A percentile compares a stretch with the other conserved stretches of the same genome.
Conservation (phyloP, 2,797 vertebrate genomes). For the Pseudochirops cupreus region DNA sequence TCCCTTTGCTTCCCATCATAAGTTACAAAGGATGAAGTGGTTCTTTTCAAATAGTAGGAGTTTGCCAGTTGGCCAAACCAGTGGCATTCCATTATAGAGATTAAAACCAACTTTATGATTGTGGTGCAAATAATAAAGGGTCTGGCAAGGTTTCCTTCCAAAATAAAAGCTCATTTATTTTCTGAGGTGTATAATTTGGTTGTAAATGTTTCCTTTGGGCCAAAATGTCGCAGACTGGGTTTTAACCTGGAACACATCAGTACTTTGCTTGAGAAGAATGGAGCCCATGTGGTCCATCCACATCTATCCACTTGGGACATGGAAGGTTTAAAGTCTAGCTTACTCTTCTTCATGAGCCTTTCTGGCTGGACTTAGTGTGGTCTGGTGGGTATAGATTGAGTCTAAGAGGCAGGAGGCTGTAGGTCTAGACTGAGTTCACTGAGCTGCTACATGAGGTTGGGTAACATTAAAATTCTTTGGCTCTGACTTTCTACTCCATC, state of each 20-base stretch:
- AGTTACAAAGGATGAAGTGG: conserved; percentile 62
- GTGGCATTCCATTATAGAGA: conserved; percentile 74
- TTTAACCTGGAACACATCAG: conserved; percentile 78
- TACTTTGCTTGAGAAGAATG: conserved; percentile 68
- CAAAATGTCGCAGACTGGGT: conserved; percentile 72
- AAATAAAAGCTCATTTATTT: conserved; percentile 82
- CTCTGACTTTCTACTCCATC: not conserved
- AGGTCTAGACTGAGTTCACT: not conserved
- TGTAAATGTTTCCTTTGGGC: conserved; percentile 81
- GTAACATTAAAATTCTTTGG: not conserved
- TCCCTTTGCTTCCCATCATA: conserved; percentile 57
- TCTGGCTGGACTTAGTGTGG: not conserved
- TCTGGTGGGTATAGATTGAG: not conserved
- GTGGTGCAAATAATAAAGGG: conserved; percentile 79
- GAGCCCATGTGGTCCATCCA: conserved; percentile 60
- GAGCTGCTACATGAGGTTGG: not conserved
- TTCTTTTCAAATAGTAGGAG: conserved; percentile 61
- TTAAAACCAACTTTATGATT: conserved; percentile 81
- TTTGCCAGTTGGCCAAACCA: conserved; percentile 73
- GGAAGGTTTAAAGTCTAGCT: conserved; percentile 33
- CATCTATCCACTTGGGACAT: not conserved
- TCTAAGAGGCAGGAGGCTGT: not conserved
- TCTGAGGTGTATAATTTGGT: conserved; percentile 81
- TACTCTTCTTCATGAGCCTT: not conserved
- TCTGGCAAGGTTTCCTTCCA: conserved; percentile 73